Percentiles rank a stretch among this genome's conserved stretches.
These are phyloP conservation scores for Manis javanica DNA, from an alignment of 2,797 vertebrate genomes.

Conservation along the genomic window DNA sequence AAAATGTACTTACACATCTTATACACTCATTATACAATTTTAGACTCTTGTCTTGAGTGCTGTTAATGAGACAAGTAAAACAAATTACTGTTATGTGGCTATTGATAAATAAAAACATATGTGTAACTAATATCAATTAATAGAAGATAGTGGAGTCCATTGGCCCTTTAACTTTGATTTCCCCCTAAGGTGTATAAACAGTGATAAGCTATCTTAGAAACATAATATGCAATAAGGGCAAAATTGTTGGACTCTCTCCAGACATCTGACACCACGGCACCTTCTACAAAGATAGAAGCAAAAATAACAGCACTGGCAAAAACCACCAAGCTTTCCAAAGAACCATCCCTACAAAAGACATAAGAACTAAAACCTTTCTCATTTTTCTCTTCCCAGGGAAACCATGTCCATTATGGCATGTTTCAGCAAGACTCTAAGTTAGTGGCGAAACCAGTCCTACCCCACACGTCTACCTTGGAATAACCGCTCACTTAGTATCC, in stretches of 20 bases:
- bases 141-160: background rate
- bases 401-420: background rate
- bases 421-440: background rate
- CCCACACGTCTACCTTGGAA: background rate
- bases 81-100: background rate
- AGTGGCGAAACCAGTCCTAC: background rate
- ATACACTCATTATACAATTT: background rate
- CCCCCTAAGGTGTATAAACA: background rate
- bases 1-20: background rate
- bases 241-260: background rate
- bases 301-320: background rate
- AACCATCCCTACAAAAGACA: background rate
- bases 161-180: slow-evolving; percentile 12
- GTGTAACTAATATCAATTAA: background rate
- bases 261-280: background rate
- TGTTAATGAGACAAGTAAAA: background rate
- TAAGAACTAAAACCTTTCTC: background rate
- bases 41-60: background rate
- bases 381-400: background rate
- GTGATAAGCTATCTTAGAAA: background rate
- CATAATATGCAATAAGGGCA: background rate
- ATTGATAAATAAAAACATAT: background rate
- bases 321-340: background rate
- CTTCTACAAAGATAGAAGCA: background rate
- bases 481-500: background rate